Evolutionary conservation across 2,888 invertebrate species (phyloP).

Genomic region (Andricus curvator): DNA sequence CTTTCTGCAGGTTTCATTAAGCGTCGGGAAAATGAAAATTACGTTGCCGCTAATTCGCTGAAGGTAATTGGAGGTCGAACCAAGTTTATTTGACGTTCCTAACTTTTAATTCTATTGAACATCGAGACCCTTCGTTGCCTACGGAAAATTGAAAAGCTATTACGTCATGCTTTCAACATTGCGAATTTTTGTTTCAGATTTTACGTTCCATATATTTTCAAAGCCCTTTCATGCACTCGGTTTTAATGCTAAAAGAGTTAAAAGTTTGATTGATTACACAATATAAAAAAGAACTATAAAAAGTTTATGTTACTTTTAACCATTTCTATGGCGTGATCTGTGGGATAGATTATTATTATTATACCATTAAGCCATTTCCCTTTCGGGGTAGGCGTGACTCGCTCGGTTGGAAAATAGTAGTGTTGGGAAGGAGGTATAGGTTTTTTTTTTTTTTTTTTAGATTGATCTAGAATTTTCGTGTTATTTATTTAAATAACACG

Average conservation of each 20-base stretch:
- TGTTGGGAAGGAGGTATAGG: too few relatives aligned
- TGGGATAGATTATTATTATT: too few relatives aligned
- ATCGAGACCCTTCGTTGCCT: conserved; percentile 17
- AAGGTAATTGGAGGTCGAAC: conserved; percentile 36
- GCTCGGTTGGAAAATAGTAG: too few relatives aligned
- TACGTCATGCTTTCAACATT: conserved; percentile 11
- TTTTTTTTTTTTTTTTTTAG: too few relatives aligned
- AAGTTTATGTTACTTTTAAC: neutral
- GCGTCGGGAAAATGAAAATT: conserved; percentile 42
- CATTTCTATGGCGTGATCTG: too few relatives aligned
- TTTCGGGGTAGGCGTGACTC: too few relatives aligned
- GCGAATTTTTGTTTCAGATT: conserved; percentile 21
- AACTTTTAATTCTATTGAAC: conserved; percentile 37
- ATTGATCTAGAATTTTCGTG: too few relatives aligned
- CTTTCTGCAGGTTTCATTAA: conserved; percentile 42
- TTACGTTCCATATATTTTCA: neutral
- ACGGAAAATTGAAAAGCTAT: conserved; percentile 32
- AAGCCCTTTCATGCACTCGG: neutral
- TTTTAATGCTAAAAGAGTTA: neutral
- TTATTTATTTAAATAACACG: too few relatives aligned
- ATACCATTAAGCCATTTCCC: too few relatives aligned
- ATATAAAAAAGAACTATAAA: too few relatives aligned
- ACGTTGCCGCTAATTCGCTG: conserved; percentile 35
- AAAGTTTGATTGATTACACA: neutral
- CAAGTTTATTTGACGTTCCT: conserved; percentile 34